Evolutionary conservation across 2,888 invertebrate genomes (phyloP).

Genomic region (Cetonia aurata): DNA sequence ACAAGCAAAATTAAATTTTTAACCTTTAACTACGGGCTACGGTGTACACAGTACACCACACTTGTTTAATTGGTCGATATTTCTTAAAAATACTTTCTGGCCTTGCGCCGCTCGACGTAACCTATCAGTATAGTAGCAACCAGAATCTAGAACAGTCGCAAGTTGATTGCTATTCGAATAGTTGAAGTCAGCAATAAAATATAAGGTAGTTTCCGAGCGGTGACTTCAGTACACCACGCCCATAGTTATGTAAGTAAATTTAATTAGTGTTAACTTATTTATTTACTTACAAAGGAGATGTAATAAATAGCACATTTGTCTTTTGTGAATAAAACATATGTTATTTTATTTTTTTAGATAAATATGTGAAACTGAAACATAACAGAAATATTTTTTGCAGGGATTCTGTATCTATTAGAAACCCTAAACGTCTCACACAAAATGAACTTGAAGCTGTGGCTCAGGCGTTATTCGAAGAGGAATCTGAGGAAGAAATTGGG

Average conservation of each 20-base stretch:
- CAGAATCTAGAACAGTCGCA: not conserved
- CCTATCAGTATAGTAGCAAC: constrained; percentile 7
- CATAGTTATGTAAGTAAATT: too few species aligned
- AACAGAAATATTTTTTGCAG: constrained; percentile 21
- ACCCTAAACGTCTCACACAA: constrained; percentile 28
- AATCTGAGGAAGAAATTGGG: constrained; percentile 23
- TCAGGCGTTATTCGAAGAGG: constrained; percentile 36
- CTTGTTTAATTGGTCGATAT: constrained; percentile 13
- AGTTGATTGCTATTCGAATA: too few species aligned
- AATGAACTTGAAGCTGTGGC: constrained; percentile 23
- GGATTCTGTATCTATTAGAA: constrained; percentile 28
- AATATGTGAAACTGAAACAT: constrained; percentile 15
- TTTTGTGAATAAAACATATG: not conserved
- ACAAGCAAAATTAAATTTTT: too few species aligned
- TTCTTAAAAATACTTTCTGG: constrained; percentile 19
- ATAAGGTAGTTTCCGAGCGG: too few species aligned
- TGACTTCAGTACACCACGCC: too few species aligned
- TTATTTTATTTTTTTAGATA: constrained; percentile 12
- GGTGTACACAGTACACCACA: not conserved
- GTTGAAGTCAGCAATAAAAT: too few species aligned
- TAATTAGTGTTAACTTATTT: too few species aligned
- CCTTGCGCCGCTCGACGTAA: constrained; percentile 9
- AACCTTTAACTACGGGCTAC: not conserved
- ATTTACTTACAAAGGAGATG: too few species aligned
- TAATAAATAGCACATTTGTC: too few species aligned